Conservation (phyloP, 2,113 vertebrate genomes). For the Istiophorus platypterus region DNA sequence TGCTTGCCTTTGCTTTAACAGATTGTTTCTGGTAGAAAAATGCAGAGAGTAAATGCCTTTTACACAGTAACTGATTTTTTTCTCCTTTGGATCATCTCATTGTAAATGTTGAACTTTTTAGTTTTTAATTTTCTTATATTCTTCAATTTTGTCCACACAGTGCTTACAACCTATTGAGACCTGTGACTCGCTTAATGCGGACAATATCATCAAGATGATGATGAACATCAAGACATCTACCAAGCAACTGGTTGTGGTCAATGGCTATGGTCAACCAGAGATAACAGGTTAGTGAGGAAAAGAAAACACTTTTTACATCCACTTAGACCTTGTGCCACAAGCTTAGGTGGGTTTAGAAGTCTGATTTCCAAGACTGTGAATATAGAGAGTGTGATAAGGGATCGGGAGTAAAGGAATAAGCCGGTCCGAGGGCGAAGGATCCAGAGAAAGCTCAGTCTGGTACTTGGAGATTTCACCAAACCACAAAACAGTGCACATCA, state of each 20-base stretch:
- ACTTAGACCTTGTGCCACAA: not conserved
- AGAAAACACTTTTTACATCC: not conserved
- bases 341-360: not conserved
- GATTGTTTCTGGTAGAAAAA: not conserved
- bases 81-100: not conserved
- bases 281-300: slow-evolving; percentile 38
- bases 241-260: slow-evolving; percentile 88
- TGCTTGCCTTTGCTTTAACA: not conserved
- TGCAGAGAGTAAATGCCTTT: not conserved
- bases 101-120: not conserved
- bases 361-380: not conserved
- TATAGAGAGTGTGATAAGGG: slow-evolving; percentile 28
- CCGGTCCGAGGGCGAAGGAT: slow-evolving; percentile 3
- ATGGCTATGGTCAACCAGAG: not conserved
- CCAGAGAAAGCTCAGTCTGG: slow-evolving; percentile 17
- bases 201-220: slow-evolving; percentile 90
- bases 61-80: not conserved
- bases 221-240: slow-evolving; percentile 89
- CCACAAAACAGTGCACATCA: slow-evolving; percentile 53
- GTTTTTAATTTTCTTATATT: not conserved
- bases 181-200: slow-evolving; percentile 84
- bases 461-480: slow-evolving; percentile 44
- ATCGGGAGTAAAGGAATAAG: not conserved
- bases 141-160: slow-evolving; percentile 71
- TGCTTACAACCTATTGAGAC: slow-evolving; percentile 88